Evolutionary conservation across 2,888 invertebrate genomes (phyloP).

Genomic region (Hypomecis atomaria): DNA sequence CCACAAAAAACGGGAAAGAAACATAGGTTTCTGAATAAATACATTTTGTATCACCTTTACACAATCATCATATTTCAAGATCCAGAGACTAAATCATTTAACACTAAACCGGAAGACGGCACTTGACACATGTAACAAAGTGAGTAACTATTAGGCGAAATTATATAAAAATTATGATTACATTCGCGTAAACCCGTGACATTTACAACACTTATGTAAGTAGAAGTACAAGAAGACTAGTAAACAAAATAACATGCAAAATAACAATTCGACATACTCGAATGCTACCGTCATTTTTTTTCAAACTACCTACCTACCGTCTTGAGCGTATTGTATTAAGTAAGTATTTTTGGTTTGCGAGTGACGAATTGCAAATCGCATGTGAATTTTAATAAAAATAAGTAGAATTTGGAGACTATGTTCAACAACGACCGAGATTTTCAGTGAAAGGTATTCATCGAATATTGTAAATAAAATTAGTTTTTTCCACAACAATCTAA

Average conservation of each 20-base stretch:
- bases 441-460: too few relatives aligned
- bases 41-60: background rate
- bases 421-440: too few relatives aligned
- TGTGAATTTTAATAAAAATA: too few relatives aligned
- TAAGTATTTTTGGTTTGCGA: background rate
- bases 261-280: background rate
- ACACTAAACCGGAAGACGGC: slow-evolving; percentile 19
- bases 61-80: background rate
- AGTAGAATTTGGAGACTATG: too few relatives aligned
- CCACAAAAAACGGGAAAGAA: too few relatives aligned
- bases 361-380: too few relatives aligned
- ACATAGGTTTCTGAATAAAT: too few relatives aligned
- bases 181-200: slow-evolving; percentile 11
- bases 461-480: too few relatives aligned
- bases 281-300: background rate
- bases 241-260: background rate
- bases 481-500: too few relatives aligned
- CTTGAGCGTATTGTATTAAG: background rate
- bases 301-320: background rate
- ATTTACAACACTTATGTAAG: background rate
- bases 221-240: background rate
- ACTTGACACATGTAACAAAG: slow-evolving; percentile 17
- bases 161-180: slow-evolving; percentile 31
- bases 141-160: slow-evolving; percentile 26
- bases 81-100: background rate